Evolutionary conservation across 2,113 vertebrate genomes (phyloP).

Genomic region (Catharus fuscescens): DNA sequence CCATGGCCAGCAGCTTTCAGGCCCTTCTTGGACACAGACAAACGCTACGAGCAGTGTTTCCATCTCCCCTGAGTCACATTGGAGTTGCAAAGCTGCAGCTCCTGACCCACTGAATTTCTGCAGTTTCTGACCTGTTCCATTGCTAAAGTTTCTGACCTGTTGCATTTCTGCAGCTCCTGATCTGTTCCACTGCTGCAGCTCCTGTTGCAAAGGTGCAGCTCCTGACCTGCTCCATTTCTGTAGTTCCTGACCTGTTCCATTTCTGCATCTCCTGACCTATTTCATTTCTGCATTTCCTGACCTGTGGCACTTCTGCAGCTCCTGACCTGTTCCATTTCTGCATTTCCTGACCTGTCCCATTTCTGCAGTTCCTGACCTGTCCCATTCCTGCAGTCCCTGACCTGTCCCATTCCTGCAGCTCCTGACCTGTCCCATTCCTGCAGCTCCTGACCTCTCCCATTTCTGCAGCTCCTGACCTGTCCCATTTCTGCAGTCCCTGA

Average conservation of each 20-base stretch:
- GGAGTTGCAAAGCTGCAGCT: background rate
- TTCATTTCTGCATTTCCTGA: slow-evolving; percentile 57
- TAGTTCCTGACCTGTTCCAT: slow-evolving; percentile 73
- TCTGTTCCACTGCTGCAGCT: too few relatives aligned
- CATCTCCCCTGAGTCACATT: background rate
- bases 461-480: too few relatives aligned
- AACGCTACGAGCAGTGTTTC: fast-evolving
- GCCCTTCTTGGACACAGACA: background rate
- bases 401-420: background rate
- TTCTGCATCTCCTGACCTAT: slow-evolving; percentile 74
- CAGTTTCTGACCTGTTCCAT: too few relatives aligned
- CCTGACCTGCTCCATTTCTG: slow-evolving; percentile 74
- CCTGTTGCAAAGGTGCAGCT: slow-evolving; percentile 1
- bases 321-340: background rate
- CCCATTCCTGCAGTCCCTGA: too few relatives aligned
- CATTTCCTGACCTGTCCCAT: too few relatives aligned
- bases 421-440: background rate
- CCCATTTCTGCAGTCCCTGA: too few relatives aligned
- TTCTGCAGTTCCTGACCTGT: background rate
- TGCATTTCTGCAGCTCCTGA: slow-evolving; percentile 28
- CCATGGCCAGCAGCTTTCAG: background rate
- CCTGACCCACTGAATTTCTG: too few relatives aligned
- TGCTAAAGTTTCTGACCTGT: slow-evolving; percentile 71
- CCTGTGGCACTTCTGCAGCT: slow-evolving; percentile 66
- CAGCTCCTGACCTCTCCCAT: background rate